Evolutionary conservation across 2,113 vertebrate genomes (phyloP), one percentile per base, ranked within the genome.

Genomic region (Otolemur garnettii): DNA sequence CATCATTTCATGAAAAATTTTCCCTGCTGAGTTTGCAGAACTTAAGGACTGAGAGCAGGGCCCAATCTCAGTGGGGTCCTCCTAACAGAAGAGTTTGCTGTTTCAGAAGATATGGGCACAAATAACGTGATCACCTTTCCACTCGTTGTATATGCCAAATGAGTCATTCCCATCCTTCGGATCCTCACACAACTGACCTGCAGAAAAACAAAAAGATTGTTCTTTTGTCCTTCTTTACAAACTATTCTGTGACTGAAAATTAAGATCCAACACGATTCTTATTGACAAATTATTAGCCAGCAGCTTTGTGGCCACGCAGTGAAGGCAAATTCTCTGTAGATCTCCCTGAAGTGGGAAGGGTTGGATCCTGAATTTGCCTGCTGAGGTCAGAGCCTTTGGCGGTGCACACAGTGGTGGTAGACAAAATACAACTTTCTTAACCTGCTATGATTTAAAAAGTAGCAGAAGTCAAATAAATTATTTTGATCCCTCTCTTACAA

Each of bases 281-380:
- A 99, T 99, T 99, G 99, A 99, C 98, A 98, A 98, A 99, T 99
- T 99, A 99, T 99, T 99, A 99, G 98, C 83, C 97, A 98, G 97
- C 97, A 98, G 98, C 98, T 98, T 98, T 98, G 97, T 97, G 98
- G 98, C 96, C 97, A 74, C 0, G 71, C 0, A 98, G 98, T 98
- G 97, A 98, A 95, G 87, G 93, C 96, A 96, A 98, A 98, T 98
- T 98, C 98, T 98, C 98, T 98, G 98, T 98, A 97, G 98, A 98
- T 98, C 96, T 98, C 98, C 97, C 96, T 97, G 97, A 98, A 98
- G 98, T 98, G 98, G 98, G 98, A 99, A 98, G 95, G 97, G 89
- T 90, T 94, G 90, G 96, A 96, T 95, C 95, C 97, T 85, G 50
- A 1, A 84, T 98, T 96, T 97, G 90, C 95, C 94, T 96, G 96